These are phyloP conservation scores for Mystacides longicornis DNA, from an alignment of 2,888 invertebrate species.

Conservation along the genomic window DNA sequence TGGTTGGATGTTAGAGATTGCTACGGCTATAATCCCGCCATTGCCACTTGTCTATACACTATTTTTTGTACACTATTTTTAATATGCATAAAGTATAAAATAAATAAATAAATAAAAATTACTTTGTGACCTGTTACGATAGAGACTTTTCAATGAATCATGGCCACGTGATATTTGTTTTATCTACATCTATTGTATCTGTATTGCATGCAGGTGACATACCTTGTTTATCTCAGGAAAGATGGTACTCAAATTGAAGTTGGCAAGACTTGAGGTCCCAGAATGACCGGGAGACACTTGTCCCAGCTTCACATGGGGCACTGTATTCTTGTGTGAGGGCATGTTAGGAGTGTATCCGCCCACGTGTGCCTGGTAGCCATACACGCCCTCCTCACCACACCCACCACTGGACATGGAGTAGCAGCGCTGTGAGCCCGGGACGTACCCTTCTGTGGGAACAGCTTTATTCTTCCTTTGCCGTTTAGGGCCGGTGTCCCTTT, in stretches of 20 bases:
- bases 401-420: constrained; percentile 10
- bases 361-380: constrained; percentile 19
- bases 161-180: no score
- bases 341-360: neutral
- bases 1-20: no score
- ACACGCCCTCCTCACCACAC: constrained; percentile 15
- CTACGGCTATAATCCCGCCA: no score
- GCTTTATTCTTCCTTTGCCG: constrained; percentile 20
- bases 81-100: no score
- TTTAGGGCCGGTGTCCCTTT: constrained; percentile 16
- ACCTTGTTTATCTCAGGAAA: constrained; percentile 75
- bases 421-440: neutral
- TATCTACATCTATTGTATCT: no score
- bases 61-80: no score
- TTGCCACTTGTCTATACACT: no score
- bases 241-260: constrained; percentile 76
- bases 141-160: no score
- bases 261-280: constrained; percentile 47
- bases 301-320: neutral
- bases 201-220: no score
- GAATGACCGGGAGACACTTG: constrained; percentile 11
- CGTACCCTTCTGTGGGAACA: constrained; percentile 5
- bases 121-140: no score
- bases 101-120: neutral
- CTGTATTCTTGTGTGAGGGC: neutral